A percentile compares a stretch with the other conserved stretches of the same genome.
phyloP scores from a whole-genome alignment of 2,888 invertebrate genomes.

The Oscheius sp. region DNA sequence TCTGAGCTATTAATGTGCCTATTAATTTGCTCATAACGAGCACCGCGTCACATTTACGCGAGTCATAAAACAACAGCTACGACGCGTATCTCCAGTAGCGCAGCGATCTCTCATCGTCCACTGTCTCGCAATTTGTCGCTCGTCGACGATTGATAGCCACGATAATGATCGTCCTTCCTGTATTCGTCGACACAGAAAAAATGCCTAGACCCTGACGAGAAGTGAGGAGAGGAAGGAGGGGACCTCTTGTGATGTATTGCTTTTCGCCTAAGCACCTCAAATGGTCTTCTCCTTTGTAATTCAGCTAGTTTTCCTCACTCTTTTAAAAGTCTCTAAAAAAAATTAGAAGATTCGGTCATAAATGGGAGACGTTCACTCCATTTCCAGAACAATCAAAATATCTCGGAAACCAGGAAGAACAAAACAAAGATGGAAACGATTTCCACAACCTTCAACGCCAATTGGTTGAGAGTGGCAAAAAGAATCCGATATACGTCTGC shows the following conservation, averaged over 20 bases:
- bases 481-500: no score
- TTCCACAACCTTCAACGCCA: no score
- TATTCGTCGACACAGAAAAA: conserved; percentile 22
- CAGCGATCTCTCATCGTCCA: conserved; percentile 23
- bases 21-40: conserved; percentile 25
- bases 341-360: no score
- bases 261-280: no score
- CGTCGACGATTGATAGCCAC: conserved; percentile 26
- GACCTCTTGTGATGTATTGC: conserved; percentile 15
- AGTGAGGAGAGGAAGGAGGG: neutral
- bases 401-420: no score
- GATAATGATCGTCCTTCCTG: conserved; percentile 33
- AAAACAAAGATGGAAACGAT: no score
- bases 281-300: no score
- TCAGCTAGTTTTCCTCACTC: no score
- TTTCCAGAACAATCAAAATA: no score
- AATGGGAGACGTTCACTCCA: no score
- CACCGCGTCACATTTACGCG: conserved; percentile 15
- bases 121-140: conserved; percentile 31
- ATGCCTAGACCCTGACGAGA: neutral
- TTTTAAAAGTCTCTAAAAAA: no score
- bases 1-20: conserved; percentile 13
- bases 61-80: conserved; percentile 27
- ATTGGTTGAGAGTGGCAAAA: no score
- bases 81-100: conserved; percentile 23